phyloP scores from a whole-genome alignment of 2,113 vertebrate genomes.

The Microcebus ravelobensis region DNA sequence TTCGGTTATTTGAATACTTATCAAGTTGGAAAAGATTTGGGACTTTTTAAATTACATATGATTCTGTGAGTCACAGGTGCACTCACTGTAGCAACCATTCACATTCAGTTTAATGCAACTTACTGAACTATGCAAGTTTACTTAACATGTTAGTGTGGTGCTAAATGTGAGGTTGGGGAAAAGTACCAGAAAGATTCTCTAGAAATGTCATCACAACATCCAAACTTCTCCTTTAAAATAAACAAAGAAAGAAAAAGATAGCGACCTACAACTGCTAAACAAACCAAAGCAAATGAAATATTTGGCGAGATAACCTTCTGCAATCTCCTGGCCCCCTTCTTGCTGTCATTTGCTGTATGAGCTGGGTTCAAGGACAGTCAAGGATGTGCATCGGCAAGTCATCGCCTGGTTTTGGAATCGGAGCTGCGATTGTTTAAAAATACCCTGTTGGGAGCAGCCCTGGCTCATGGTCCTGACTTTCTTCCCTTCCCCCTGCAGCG shows the following conservation, averaged over 20 bases:
- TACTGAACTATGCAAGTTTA: neutral
- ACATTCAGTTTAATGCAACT: conserved; percentile 4
- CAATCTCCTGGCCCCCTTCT: neutral
- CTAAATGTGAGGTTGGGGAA: neutral
- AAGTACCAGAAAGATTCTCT: neutral
- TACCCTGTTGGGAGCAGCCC: neutral
- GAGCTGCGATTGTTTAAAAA: conserved; percentile 38
- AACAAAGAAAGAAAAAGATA: neutral
- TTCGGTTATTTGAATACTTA: conserved; percentile 38
- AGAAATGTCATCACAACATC: neutral
- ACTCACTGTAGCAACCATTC: neutral
- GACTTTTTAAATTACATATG: conserved; percentile 26
- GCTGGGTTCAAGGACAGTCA: conserved; percentile 54
- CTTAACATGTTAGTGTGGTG: neutral
- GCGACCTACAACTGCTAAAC: neutral
- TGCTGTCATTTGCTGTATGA: neutral
- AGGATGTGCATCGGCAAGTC: neutral
- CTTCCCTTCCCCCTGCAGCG: conserved; percentile 80
- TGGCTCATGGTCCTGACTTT: neutral
- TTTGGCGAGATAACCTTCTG: neutral
- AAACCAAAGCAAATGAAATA: neutral
- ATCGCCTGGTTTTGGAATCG: neutral
- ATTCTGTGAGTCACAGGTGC: neutral
- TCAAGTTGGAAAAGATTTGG: neutral
- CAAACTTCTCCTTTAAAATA: neutral